phyloP scores from a whole-genome alignment of 2,797 vertebrate species.

The Atherinosoma microstoma region DNA sequence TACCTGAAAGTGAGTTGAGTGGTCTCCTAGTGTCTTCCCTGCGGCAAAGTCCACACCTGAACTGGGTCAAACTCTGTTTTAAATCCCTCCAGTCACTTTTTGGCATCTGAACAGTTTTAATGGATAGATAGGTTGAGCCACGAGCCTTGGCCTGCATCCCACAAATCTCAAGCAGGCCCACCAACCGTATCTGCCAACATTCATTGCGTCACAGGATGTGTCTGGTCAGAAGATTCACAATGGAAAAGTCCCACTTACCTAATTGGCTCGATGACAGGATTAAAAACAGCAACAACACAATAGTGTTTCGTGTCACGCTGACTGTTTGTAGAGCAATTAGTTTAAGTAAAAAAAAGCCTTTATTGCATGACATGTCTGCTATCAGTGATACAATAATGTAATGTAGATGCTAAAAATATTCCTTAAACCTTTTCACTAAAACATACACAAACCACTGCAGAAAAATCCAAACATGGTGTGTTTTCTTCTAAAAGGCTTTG shows the following conservation, averaged over 20 bases:
- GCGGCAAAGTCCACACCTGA: no score
- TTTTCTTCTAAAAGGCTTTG: no score
- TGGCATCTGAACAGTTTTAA: slow-evolving; percentile 18
- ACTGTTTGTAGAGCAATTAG: background rate
- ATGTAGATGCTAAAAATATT: background rate
- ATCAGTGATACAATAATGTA: background rate
- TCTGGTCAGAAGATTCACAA: background rate
- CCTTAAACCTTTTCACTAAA: background rate
- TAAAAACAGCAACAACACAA: background rate
- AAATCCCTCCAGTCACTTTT: slow-evolving; percentile 25
- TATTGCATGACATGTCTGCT: no score
- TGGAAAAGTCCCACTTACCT: slow-evolving; percentile 29
- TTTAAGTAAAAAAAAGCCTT: background rate
- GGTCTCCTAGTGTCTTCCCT: no score
- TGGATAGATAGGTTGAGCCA: slow-evolving; percentile 22
- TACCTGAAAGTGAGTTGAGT: no score
- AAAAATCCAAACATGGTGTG: no score
- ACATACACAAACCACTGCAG: no score
- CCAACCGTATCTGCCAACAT: background rate
- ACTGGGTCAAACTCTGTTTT: background rate
- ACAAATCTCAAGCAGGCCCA: background rate
- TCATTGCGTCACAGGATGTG: background rate
- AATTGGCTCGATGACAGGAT: slow-evolving; percentile 36
- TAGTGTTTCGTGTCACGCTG: background rate
- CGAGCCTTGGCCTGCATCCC: background rate